Conservation (phyloP, 2,888 invertebrate species). For the Cryptophagus acutangulus region DNA sequence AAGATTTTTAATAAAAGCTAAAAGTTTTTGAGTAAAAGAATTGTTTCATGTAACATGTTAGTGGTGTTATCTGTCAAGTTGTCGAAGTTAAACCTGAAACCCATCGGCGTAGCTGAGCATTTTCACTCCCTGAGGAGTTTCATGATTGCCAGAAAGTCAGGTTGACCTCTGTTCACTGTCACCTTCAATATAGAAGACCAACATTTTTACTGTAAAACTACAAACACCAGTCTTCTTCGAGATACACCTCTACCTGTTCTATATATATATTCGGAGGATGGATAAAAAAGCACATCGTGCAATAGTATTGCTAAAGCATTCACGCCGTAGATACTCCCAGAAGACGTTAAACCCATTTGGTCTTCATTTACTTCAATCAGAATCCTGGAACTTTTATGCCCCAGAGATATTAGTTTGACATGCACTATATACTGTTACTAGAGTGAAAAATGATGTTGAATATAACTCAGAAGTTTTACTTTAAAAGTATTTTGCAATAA, state of each 20-base stretch:
- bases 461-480: constrained; percentile 34
- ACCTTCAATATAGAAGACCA: constrained; percentile 36
- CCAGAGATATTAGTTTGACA: constrained; percentile 44
- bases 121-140: constrained; percentile 19
- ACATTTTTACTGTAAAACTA: constrained; percentile 30
- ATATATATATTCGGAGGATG: not conserved
- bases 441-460: constrained; percentile 45
- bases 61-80: constrained; percentile 19
- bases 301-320: constrained; percentile 5
- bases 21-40: too few species aligned
- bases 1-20: too few species aligned
- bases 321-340: constrained; percentile 26
- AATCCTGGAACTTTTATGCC: constrained; percentile 42
- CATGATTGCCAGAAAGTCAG: constrained; percentile 34
- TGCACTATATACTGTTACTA: constrained; percentile 37
- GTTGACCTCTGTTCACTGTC: constrained; percentile 41
- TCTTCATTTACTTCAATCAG: constrained; percentile 48
- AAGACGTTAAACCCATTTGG: constrained; percentile 43
- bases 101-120: constrained; percentile 13
- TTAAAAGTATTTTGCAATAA: constrained; percentile 24
- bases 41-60: too few species aligned
- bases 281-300: not conserved
- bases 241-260: constrained; percentile 11
- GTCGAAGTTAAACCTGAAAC: constrained; percentile 15
- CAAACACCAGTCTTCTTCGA: constrained; percentile 11